Percentiles rank a stretch among this genome's conserved stretches.
phyloP scores from a whole-genome alignment of 2,113 vertebrate genomes.

The Oplegnathus fasciatus region DNA sequence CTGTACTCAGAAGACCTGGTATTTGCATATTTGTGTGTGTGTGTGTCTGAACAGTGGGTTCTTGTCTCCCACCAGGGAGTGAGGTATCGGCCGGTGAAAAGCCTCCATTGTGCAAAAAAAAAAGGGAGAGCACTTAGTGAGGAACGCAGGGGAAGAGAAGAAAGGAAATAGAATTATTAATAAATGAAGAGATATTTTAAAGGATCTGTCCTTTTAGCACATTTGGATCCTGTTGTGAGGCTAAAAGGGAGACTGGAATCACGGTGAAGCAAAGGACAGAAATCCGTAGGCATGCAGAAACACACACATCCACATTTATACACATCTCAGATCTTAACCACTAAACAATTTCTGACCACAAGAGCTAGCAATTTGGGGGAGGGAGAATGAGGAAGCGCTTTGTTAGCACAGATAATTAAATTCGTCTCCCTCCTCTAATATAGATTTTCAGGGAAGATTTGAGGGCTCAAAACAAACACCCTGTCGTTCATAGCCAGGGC shows the following conservation, averaged over 20 bases:
- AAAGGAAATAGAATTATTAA: background rate
- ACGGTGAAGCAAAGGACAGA: constrained; percentile 1
- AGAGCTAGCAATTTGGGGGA: constrained; percentile 36
- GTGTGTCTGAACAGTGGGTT: constrained; percentile 58
- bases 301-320: constrained; percentile 14
- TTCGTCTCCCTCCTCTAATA: constrained; percentile 53
- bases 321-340: constrained; percentile 36
- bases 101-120: constrained; percentile 66
- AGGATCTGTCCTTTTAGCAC: background rate
- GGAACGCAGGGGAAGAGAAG: constrained; percentile 19
- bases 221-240: background rate
- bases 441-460: constrained; percentile 60
- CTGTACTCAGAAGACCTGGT: background rate
- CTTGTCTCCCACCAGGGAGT: constrained; percentile 54
- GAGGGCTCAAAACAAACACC: constrained; percentile 53
- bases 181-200: constrained; percentile 1
- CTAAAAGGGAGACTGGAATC: background rate
- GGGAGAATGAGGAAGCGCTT: constrained; percentile 34
- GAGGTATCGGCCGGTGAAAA: constrained; percentile 64
- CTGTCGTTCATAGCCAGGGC: constrained; percentile 16
- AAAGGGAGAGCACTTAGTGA: constrained; percentile 9
- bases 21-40: constrained; percentile 4
- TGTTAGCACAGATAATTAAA: constrained; percentile 66
- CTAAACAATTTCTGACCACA: constrained; percentile 42
- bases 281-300: background rate